A percentile compares a stretch with the other conserved stretches of the same genome.
These are phyloP conservation scores for Speoplatyrhinus poulsoni DNA, from an alignment of 2,113 vertebrate species.

Conservation along the genomic window DNA sequence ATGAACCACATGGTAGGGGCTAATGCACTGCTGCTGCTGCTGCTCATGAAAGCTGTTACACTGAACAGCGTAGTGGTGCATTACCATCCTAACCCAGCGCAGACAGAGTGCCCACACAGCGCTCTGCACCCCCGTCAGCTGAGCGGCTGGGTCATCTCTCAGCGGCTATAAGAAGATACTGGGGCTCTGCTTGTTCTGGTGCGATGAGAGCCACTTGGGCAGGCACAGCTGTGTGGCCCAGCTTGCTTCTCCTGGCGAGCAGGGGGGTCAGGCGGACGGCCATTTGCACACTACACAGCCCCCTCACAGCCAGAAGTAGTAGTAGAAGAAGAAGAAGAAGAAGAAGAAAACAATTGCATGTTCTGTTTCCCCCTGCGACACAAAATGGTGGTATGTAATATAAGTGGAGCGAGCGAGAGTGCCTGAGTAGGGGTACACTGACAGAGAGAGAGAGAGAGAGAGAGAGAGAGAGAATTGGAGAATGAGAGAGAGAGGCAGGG, in stretches of 20 bases:
- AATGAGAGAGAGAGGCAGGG: constrained; percentile 17
- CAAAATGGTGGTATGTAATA: constrained; percentile 58
- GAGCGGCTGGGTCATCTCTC: constrained; percentile 14
- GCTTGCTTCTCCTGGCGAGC: constrained; percentile 26
- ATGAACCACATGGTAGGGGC: not conserved
- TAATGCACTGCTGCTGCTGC: constrained; percentile 16
- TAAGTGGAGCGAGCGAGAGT: not conserved
- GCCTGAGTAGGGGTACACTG: not conserved
- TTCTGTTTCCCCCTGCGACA: constrained; percentile 40
- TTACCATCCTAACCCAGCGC: constrained; percentile 31
- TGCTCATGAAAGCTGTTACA: constrained; percentile 2
- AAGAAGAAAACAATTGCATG: constrained; percentile 58
- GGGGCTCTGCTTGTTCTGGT: constrained; percentile 40
- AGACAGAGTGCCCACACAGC: constrained; percentile 10
- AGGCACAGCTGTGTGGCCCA: constrained; percentile 32
- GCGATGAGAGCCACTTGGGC: constrained; percentile 15
- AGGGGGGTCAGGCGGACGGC: constrained; percentile 58
- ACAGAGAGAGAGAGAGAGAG: not conserved
- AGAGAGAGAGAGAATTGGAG: constrained; percentile 6
- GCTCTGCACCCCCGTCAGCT: constrained; percentile 21
- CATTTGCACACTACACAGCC: constrained; percentile 72
- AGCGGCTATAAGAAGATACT: constrained; percentile 56
- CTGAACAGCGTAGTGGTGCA: constrained; percentile 6
- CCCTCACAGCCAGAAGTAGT: constrained; percentile 36
- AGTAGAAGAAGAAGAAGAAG: constrained; percentile 15